Percentiles rank a stretch among this genome's conserved stretches.
phyloP scores from a whole-genome alignment of 2,113 vertebrate genomes.

The Dryoscopus gambensis region DNA sequence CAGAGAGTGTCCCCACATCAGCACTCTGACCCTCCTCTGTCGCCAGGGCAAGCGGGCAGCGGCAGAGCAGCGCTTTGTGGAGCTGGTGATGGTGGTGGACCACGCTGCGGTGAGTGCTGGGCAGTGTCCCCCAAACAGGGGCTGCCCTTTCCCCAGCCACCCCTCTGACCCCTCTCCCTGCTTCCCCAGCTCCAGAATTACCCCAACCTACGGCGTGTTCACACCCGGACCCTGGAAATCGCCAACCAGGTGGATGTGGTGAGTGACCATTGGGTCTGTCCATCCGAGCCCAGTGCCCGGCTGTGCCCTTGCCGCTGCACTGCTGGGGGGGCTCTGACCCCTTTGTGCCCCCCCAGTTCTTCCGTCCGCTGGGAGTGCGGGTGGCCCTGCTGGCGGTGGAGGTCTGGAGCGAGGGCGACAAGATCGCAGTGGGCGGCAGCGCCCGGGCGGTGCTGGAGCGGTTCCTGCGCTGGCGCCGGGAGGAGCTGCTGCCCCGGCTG shows the following conservation, averaged over 20 bases:
- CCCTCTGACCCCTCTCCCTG: accelerated
- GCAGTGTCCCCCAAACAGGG: accelerated
- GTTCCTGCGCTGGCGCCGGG: constrained; percentile 85
- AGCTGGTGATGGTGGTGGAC: constrained; percentile 91
- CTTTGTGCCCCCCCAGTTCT: constrained; percentile 74
- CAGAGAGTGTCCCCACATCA: accelerated
- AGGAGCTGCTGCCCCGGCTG: constrained; percentile 79
- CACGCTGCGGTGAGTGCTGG: constrained; percentile 78
- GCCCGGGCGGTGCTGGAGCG: constrained; percentile 75
- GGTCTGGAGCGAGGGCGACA: constrained; percentile 83
- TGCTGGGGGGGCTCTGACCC: background rate
- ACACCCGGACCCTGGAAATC: constrained; percentile 83
- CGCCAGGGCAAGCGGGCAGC: constrained; percentile 73
- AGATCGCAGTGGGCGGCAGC: constrained; percentile 70
- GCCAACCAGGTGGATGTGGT: constrained; percentile 88
- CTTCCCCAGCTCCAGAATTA: constrained; percentile 77
- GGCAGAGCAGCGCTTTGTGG: constrained; percentile 81
- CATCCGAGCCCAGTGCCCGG: accelerated
- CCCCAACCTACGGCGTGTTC: constrained; percentile 71
- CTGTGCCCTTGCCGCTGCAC: accelerated
- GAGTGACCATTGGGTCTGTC: background rate
- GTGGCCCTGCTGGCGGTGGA: constrained; percentile 87
- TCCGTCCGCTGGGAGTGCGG: constrained; percentile 82
- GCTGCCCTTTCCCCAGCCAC: accelerated
- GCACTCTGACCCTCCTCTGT: background rate